A percentile compares a stretch with the other conserved stretches of the same genome.
Conservation (phyloP, 2,113 vertebrate genomes). For the Oreochromis spilurus region DNA sequence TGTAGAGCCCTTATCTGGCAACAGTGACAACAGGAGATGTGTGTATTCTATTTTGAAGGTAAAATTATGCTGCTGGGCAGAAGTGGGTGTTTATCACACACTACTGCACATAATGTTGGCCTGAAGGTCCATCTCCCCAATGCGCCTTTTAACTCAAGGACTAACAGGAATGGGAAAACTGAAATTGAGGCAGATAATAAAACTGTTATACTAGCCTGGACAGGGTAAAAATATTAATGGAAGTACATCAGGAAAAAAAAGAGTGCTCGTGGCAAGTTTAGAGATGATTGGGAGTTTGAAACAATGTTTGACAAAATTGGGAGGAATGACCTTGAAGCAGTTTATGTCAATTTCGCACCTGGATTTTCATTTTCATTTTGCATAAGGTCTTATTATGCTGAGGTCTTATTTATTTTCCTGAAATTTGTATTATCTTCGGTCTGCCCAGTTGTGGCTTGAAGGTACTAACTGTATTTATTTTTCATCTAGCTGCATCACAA, state of each 20-base stretch:
- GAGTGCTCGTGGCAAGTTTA: background rate
- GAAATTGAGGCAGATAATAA: slow-evolving; percentile 15
- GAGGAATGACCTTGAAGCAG: slow-evolving; percentile 23
- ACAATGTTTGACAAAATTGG: background rate
- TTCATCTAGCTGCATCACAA: background rate
- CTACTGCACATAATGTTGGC: slow-evolving; percentile 27
- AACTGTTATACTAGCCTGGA: slow-evolving; percentile 6
- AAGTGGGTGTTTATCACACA: slow-evolving; percentile 40
- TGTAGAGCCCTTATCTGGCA: background rate
- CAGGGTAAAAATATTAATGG: background rate
- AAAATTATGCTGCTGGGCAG: slow-evolving; percentile 26
- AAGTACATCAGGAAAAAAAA: background rate
- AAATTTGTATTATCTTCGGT: background rate
- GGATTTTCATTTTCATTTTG: background rate
- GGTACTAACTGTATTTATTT: slow-evolving; percentile 13
- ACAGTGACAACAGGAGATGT: background rate
- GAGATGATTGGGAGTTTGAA: background rate
- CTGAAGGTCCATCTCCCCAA: background rate
- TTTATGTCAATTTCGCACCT: background rate
- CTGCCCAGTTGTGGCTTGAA: background rate
- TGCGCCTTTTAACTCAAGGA: background rate
- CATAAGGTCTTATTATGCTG: background rate
- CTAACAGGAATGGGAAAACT: background rate
- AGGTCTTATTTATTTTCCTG: background rate
- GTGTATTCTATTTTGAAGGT: slow-evolving; percentile 18